Evolutionary conservation across 2,113 vertebrate genomes (phyloP).

Genomic region (Colistium nudipinnis): DNA sequence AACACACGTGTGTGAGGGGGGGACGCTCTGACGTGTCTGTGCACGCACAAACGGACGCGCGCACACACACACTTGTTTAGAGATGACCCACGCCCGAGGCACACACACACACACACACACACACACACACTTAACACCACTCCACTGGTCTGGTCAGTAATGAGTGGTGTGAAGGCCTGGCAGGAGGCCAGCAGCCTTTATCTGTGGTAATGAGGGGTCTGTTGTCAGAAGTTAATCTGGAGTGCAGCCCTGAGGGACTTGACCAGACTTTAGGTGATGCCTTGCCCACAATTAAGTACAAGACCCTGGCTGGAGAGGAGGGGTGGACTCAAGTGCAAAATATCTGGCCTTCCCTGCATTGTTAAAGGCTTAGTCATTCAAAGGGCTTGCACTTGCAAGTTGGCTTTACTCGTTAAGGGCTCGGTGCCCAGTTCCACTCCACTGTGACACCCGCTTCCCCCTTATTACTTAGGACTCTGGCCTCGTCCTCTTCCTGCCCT

Average conservation of each 20-base stretch:
- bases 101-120: conserved; percentile 9
- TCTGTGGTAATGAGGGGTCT: conserved; percentile 63
- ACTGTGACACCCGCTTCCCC: conserved; percentile 33
- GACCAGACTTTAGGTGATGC: conserved; percentile 50
- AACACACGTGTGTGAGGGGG: conserved; percentile 10
- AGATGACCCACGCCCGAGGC: too few relatives aligned
- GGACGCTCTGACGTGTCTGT: conserved; percentile 14
- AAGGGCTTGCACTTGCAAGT: conserved; percentile 41
- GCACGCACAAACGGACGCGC: conserved; percentile 7
- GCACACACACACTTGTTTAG: too few relatives aligned
- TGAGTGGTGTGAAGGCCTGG: conserved; percentile 62
- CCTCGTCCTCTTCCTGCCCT: conserved; percentile 39
- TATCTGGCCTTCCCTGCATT: conserved; percentile 27
- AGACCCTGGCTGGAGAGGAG: conserved; percentile 31
- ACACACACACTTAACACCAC: conserved; percentile 29
- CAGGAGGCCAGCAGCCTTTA: conserved; percentile 45
- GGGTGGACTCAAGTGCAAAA: conserved; percentile 21
- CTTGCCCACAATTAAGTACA: conserved; percentile 65
- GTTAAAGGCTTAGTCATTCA: conserved; percentile 41
- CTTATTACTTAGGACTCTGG: conserved; percentile 53
- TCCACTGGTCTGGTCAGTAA: conserved; percentile 66
- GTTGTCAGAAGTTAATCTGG: conserved; percentile 54
- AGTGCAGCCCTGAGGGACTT: conserved; percentile 35
- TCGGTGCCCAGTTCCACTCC: conserved; percentile 31
- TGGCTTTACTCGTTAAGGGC: conserved; percentile 38